phyloP scores from a whole-genome alignment of 2,888 invertebrate genomes.

The Aricia artaxerxes region DNA sequence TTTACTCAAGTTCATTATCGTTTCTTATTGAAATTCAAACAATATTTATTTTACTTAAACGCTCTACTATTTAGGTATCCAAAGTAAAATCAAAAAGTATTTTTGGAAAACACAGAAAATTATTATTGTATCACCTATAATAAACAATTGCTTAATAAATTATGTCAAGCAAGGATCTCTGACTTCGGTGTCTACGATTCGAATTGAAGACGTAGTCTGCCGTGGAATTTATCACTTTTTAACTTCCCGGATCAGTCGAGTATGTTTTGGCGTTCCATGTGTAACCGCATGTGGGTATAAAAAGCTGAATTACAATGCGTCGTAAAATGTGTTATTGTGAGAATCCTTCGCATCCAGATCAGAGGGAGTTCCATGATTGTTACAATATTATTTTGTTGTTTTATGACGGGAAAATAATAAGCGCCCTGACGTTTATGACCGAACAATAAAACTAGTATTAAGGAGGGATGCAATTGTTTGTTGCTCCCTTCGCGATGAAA shows the following conservation, averaged over 20 bases:
- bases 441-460: slow-evolving; percentile 66
- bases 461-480: slow-evolving; percentile 53
- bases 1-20: too few relatives aligned
- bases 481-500: slow-evolving; percentile 38
- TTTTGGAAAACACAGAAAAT: not conserved
- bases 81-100: not conserved
- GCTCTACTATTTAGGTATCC: not conserved
- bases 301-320: slow-evolving; percentile 66
- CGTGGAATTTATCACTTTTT: slow-evolving; percentile 6
- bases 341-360: slow-evolving; percentile 60
- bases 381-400: slow-evolving; percentile 74
- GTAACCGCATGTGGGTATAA: slow-evolving; percentile 57
- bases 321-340: slow-evolving; percentile 66
- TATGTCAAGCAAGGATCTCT: not conserved
- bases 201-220: not conserved
- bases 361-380: slow-evolving; percentile 66
- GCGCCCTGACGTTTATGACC: slow-evolving; percentile 63
- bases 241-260: slow-evolving; percentile 41
- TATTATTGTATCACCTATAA: not conserved
- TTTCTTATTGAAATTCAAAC: not conserved
- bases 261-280: slow-evolving; percentile 51
- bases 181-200: not conserved
- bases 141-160: not conserved
- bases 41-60: not conserved
- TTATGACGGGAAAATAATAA: slow-evolving; percentile 77